Percentiles rank a stretch among this genome's conserved stretches.
These are phyloP conservation scores for Microcaecilia unicolor DNA, from an alignment of 2,797 vertebrate species.

Conservation along the genomic window DNA sequence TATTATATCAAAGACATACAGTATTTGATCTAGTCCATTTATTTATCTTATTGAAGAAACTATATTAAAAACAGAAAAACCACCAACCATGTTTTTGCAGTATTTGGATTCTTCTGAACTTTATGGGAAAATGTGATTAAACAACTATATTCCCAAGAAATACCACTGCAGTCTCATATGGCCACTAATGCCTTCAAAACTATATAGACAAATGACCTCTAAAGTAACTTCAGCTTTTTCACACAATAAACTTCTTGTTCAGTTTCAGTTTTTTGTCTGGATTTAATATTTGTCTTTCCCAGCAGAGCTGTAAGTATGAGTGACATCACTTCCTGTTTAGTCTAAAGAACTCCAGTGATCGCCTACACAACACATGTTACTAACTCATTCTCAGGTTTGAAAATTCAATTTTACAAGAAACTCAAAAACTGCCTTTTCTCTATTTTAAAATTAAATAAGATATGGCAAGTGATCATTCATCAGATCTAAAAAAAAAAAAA, in stretches of 20 bases:
- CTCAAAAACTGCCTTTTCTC: too few species aligned
- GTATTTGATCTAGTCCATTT: not conserved
- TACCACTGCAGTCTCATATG: conserved; percentile 14
- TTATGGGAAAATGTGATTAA: conserved; percentile 9
- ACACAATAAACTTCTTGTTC: conserved; percentile 46
- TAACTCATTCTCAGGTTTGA: conserved; percentile 32
- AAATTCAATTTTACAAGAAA: too few species aligned
- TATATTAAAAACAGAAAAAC: conserved; percentile 14
- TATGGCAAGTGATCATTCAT: too few species aligned
- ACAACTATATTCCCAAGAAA: conserved; percentile 1
- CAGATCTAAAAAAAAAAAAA: too few species aligned
- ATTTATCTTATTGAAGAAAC: conserved; percentile 5
- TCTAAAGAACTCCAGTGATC: conserved; percentile 42
- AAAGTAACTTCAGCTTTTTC: conserved; percentile 17
- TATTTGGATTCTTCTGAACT: conserved; percentile 22
- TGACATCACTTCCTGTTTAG: conserved; percentile 45
- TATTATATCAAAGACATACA: conserved; percentile 2
- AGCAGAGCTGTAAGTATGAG: conserved; percentile 34
- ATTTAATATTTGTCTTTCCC: conserved; percentile 49
- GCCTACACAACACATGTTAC: conserved; percentile 30
- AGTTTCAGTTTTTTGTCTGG: conserved; percentile 23
- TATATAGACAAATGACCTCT: conserved; percentile 5
- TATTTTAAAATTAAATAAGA: too few species aligned
- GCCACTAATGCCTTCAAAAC: conserved; percentile 12
- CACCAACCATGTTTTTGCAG: conserved; percentile 8